Evolutionary conservation across 2,797 vertebrate species (phyloP).

Genomic region (Podargus strigoides): DNA sequence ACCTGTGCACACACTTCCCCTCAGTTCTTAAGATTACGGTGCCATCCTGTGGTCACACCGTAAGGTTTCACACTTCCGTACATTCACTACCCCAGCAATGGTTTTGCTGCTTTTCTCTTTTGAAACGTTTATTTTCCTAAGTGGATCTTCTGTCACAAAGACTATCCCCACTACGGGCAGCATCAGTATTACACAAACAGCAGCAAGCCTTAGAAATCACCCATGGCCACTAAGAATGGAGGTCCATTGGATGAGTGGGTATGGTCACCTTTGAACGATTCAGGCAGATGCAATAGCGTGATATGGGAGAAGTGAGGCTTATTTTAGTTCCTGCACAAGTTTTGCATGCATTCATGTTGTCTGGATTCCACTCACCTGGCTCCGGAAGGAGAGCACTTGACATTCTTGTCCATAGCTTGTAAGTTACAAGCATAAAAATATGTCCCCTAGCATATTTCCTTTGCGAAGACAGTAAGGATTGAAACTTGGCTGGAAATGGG

Average conservation of each 20-base stretch:
- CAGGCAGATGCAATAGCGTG: accelerated
- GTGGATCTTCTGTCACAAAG: background rate
- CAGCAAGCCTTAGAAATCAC: background rate
- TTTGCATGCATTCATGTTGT: accelerated
- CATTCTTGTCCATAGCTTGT: background rate
- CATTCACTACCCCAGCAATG: accelerated
- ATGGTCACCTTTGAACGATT: background rate
- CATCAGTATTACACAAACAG: background rate
- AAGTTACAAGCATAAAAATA: background rate
- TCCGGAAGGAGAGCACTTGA: background rate
- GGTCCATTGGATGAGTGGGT: accelerated
- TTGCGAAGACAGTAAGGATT: background rate
- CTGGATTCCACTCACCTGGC: background rate
- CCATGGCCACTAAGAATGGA: background rate
- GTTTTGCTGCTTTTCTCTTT: background rate
- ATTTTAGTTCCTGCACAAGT: no score
- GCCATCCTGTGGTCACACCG: background rate
- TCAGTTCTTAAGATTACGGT: background rate
- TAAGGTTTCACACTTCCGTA: background rate
- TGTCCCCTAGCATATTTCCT: background rate
- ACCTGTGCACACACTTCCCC: background rate
- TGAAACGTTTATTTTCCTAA: background rate
- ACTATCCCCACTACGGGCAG: accelerated
- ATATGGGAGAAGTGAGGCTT: background rate
- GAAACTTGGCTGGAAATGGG: background rate